Evolutionary conservation across 2,797 vertebrate species (phyloP).

Genomic region (Manis pentadactyla): DNA sequence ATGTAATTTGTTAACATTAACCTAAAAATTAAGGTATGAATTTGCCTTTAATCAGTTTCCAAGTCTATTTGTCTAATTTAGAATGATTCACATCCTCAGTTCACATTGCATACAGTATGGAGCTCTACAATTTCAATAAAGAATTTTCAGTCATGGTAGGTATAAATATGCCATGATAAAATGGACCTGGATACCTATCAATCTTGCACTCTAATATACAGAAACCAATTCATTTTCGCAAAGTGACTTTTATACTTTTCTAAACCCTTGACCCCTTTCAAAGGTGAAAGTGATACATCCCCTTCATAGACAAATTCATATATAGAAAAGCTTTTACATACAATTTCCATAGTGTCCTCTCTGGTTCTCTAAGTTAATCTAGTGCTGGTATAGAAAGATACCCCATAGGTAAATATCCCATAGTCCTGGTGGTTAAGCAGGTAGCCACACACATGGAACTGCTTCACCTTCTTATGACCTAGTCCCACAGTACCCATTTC

Average conservation of each 20-base stretch:
- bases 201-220: background rate
- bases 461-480: background rate
- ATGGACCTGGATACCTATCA: background rate
- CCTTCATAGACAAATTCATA: background rate
- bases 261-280: background rate
- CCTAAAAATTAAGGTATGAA: slow-evolving; percentile 23
- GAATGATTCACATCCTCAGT: background rate
- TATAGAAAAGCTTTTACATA: background rate
- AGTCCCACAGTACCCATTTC: background rate
- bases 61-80: slow-evolving; percentile 39
- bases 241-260: slow-evolving; percentile 20
- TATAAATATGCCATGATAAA: slow-evolving; percentile 40
- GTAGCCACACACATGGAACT: background rate
- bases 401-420: background rate
- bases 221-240: background rate
- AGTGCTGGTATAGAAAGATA: background rate
- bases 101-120: background rate
- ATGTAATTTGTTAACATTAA: slow-evolving; percentile 41
- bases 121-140: background rate
- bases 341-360: background rate
- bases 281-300: background rate
- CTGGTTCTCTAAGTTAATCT: background rate
- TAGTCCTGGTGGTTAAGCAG: background rate
- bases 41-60: slow-evolving; percentile 28
- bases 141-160: background rate